Base-by-base conservation (phyloP, 2,888 invertebrate species). In the Lochmaea capreae region DNA sequence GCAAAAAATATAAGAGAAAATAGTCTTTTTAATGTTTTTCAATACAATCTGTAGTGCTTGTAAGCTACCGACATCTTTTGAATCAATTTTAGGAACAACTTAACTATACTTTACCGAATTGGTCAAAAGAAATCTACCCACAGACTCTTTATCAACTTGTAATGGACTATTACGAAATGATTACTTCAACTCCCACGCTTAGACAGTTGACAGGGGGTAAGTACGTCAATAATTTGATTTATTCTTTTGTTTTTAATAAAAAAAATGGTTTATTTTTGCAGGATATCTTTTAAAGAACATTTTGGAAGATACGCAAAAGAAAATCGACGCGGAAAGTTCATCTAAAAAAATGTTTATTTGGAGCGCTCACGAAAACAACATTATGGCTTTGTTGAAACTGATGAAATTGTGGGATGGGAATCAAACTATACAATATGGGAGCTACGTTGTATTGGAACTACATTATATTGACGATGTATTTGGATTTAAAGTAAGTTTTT, bases 381-480 rank as follows among this genome's bases (percentile, higher is more conserved):
- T 83, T n/a, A 82, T 78, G 78, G 89, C 61, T 88, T 87, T 82
- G 85, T 88, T 67, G 88, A 87, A 12, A 90, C 90, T 82, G 82
- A 90, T 18, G 84, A 85, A 9, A 83, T 89, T 22, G 90, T 86
- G 82, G 80, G 86, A 68, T 84, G 85, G 1, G 86, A 65, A 75
- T n/a, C 54, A 58, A 12, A 78, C 85, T 59, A 82, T 84, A 2
- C 76, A 78, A 49, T 85, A 84, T 76, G 81, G 83, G 9, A 78
- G 83, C 12, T 83, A 84, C 39, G 79, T 84, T 22, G 76, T 83
- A 12, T 73, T 85, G 2, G 85, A 85, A 77, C 70, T 86, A 39
- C 83, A 84, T 76, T 72, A 82, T 14, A 74, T 79, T 16, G 70
- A 77, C 18, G 73, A 79, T 33, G 76, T 74, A 49, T 81, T 82